phyloP scores from a whole-genome alignment of 2,797 vertebrate genomes.

The Sphenodon punctatus region DNA sequence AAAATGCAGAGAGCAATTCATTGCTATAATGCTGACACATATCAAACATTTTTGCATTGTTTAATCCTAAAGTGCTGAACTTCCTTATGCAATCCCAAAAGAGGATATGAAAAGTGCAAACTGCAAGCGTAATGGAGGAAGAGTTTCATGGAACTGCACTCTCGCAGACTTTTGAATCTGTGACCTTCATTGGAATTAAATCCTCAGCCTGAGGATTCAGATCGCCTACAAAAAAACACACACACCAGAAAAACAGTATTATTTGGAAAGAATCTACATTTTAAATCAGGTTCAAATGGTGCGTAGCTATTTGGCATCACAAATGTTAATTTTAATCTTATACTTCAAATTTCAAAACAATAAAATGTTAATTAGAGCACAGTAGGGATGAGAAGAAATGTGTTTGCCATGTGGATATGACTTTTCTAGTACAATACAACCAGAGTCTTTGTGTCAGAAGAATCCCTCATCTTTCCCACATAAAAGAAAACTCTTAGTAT shows the following conservation, averaged over 20 bases:
- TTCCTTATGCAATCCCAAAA: constrained; percentile 13
- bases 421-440: background rate
- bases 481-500: background rate
- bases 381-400: background rate
- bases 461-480: background rate
- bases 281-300: background rate
- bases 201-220: constrained; percentile 18
- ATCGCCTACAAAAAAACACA: constrained; percentile 43
- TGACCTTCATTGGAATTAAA: constrained; percentile 5
- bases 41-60: constrained; percentile 7
- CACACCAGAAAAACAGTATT: background rate
- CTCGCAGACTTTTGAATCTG: constrained; percentile 9
- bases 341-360: background rate
- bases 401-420: background rate
- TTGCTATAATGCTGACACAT: background rate
- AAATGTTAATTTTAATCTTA: too few relatives aligned
- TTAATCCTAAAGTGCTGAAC: constrained; percentile 35
- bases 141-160: background rate
- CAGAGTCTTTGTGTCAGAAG: background rate
- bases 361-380: background rate
- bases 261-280: background rate
- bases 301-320: background rate
- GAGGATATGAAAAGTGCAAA: constrained; percentile 44
- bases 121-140: background rate
- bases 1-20: constrained; percentile 1